Evolutionary conservation across 1,140 invertebrate species (phyloP).

Genomic region (Centruroides vittatus): DNA sequence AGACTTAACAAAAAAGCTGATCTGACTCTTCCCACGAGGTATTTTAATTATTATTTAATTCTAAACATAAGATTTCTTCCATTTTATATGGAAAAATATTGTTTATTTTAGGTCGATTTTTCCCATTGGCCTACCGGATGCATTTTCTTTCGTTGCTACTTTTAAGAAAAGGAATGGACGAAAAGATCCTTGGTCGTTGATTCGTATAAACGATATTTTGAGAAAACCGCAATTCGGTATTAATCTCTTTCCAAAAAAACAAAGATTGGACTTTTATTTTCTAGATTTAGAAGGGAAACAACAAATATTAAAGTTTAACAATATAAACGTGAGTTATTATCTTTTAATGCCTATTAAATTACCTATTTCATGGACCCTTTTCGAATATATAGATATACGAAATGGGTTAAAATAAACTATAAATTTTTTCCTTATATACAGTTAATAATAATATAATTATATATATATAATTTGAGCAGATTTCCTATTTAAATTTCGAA

Average conservation of each 20-base stretch:
- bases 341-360: no score
- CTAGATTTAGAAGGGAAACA: conserved; percentile 39
- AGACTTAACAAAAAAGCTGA: conserved; percentile 52
- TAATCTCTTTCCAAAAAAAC: conserved; percentile 45
- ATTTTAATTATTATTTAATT: conserved; percentile 8
- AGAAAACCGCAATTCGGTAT: conserved; percentile 48
- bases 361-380: no score
- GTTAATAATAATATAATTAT: no score
- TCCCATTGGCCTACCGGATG: conserved; percentile 47
- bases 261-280: conserved; percentile 46
- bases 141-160: conserved; percentile 54
- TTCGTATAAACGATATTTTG: conserved; percentile 44
- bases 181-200: conserved; percentile 49
- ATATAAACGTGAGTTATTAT: conserved; percentile 33
- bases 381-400: no score
- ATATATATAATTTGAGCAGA: no score
- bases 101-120: conserved; percentile 41
- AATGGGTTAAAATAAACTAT: no score
- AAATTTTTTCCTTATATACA: no score
- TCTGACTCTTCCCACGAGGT: conserved; percentile 51
- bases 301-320: conserved; percentile 43
- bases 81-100: no score
- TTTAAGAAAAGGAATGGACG: conserved; percentile 43
- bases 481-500: no score
- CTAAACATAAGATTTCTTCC: no score